Evolutionary conservation across 2,797 vertebrate genomes (phyloP).

Genomic region (Gambelia wislizenii): DNA sequence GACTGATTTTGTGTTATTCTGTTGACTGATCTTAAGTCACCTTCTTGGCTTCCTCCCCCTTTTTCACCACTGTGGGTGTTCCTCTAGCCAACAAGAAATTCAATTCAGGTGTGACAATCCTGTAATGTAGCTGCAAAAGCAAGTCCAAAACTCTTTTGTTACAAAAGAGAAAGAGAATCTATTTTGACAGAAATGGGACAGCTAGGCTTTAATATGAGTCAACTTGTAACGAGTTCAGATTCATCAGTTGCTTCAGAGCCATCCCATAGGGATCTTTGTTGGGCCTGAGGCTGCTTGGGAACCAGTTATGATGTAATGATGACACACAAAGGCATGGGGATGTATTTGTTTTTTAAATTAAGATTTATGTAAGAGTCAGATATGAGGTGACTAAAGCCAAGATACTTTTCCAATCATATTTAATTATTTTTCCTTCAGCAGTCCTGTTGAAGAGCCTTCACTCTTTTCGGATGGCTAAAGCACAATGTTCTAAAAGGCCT

Average conservation of each 20-base stretch:
- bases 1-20: too few relatives aligned
- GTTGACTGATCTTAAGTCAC: too few relatives aligned
- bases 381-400: background rate
- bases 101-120: background rate
- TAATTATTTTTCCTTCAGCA: too few relatives aligned
- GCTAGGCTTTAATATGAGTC: background rate
- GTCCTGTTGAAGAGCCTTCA: background rate
- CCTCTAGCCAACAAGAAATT: too few relatives aligned
- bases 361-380: background rate
- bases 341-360: background rate
- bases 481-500: background rate
- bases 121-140: too few relatives aligned
- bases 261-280: slow-evolving; percentile 16
- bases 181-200: background rate
- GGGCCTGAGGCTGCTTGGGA: background rate
- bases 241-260: slow-evolving; percentile 16
- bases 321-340: background rate
- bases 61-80: background rate
- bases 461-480: background rate
- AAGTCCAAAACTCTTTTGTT: background rate
- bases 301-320: background rate
- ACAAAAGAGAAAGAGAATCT: background rate
- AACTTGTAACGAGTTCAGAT: background rate
- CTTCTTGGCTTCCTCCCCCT: too few relatives aligned
- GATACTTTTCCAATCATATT: background rate